Base-by-base conservation (phyloP, 2,113 vertebrate genomes). In the Ibidorhyncha struthersii region DNA sequence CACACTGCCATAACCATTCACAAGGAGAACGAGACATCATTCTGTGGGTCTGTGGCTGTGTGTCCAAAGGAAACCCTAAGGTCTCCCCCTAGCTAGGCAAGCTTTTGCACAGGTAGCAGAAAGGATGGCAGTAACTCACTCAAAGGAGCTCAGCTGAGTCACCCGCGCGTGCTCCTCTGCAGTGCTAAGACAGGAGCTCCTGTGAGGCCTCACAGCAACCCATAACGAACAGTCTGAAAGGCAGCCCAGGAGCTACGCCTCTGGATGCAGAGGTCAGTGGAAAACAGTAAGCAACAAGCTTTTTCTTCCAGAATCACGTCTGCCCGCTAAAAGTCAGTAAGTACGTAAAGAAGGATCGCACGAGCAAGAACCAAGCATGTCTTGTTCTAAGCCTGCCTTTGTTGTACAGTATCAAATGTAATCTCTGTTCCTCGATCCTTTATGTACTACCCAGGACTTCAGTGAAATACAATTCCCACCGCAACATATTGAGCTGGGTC, bases 11-110 rank as follows among this genome's bases (percentile, higher is more conserved):
- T 12, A 45, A 21, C 17, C 15, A 12, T 1, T 19, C 12, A 0
- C 55, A 26, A 0, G 12, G 36, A 71, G 15, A 3, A 36, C 0
- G 2, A 45, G n/a, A 41, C 34, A n/a, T 8, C 1, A 1, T 3
- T 27, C 34, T 34, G 7, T 10, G 76, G 40, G 5, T 13, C 36
- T 34, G n/a, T 17, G 36, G 13, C 32, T 21, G 0, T 2, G 20
- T 4, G 53, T 62, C 62, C 62, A 14, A 0, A 65, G 34, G 8
- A 26, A 62, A 27, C 2, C 53, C 30, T 0, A 1, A 6, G 17
- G 27, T 38, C 9, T 34, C 12, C 14, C n/a, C 4, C 41, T 8
- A 17, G 38, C 55, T 27, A 5, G 41, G 49, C 32, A 4, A 50
- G 14, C 26, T 55, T 41, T 45, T 41, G 58, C 73, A 27, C 50